Base-by-base conservation (phyloP, 2,888 invertebrate species). In the Halictus quadricinctus region DNA sequence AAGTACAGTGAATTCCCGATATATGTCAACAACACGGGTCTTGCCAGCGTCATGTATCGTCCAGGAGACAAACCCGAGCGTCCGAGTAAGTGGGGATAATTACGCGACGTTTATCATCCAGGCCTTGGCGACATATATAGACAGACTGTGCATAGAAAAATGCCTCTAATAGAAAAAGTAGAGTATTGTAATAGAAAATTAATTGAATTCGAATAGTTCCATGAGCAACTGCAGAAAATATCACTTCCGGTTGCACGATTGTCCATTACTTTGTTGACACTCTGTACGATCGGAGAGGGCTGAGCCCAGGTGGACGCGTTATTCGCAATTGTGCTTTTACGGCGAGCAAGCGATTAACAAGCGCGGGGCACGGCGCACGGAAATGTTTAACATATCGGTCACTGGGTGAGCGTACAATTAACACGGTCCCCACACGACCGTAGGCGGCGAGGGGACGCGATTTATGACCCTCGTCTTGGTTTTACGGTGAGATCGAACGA, bases 341-440 rank as follows among this genome's bases (percentile, higher is more conserved):
- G 29, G 36, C 13, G 82, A 60, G 46, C 77, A 50, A 54, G 87
- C 80, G 86, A 87, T 87, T 87, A 87, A 86, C 86, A 86, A 10
- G 83, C 80, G 72, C 76, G 66, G 76, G 66, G 66, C 75, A 36
- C 50, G 3, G 29, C 25, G 66, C 18, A 60, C 43, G 83, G 78
- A 86, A 86, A 79, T 79, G 83, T 83, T 79, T 54, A 87, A 83
- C 87, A 87, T 83, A 79, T 76, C 83, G 87, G 87, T 80, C 83
- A 87, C 60, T 81, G 64, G 87, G 87, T 79, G 87, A 86, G 70
- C 83, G 76, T 29, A 74, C 79, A 86, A 87, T 87, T 87, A 87
- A 81, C 82, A 74, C 78, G 48, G 36, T 18, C 76, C 54, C 41
- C 36, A 5, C 36, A 36, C 25, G 64, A 66, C 6, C 43, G 60